A percentile compares a stretch with the other conserved stretches of the same genome.
phyloP scores from a whole-genome alignment of 2,113 vertebrate genomes.

The human region DNA sequence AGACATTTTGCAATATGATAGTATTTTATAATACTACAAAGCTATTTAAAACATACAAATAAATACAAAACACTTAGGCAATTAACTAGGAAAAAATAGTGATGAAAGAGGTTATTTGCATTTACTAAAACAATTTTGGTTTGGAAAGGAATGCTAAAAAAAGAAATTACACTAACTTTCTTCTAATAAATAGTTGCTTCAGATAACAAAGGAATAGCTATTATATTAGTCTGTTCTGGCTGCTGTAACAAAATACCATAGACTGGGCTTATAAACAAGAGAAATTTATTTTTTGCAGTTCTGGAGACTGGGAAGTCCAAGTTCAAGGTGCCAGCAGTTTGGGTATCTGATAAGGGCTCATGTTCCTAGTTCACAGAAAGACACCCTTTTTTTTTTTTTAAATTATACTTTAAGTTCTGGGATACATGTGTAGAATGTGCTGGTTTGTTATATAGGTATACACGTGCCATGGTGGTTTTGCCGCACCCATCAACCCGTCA shows the following conservation, averaged over 20 bases:
- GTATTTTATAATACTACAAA: slow-evolving; percentile 30
- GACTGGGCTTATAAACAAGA: background rate
- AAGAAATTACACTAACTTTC: background rate
- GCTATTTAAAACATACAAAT: slow-evolving; percentile 10
- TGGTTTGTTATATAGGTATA: too few relatives aligned
- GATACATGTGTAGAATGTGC: too few relatives aligned
- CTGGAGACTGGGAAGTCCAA: background rate
- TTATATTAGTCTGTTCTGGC: background rate
- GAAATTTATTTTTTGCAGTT: background rate
- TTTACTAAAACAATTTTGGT: background rate
- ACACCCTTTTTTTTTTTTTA: too few relatives aligned
- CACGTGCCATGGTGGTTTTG: too few relatives aligned
- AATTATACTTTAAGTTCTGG: too few relatives aligned
- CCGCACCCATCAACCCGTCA: too few relatives aligned
- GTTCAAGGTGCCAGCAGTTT: background rate
- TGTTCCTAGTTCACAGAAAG: background rate
- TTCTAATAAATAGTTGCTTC: slow-evolving; percentile 4
- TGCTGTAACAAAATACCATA: background rate
- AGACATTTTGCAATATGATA: background rate
- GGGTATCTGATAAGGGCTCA: background rate
- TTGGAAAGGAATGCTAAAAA: background rate
- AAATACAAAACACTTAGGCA: background rate
- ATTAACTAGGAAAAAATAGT: background rate
- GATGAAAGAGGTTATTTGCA: background rate
- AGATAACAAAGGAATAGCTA: background rate